phyloP scores from a whole-genome alignment of 2,888 invertebrate genomes.

The Drosophila ustulata region DNA sequence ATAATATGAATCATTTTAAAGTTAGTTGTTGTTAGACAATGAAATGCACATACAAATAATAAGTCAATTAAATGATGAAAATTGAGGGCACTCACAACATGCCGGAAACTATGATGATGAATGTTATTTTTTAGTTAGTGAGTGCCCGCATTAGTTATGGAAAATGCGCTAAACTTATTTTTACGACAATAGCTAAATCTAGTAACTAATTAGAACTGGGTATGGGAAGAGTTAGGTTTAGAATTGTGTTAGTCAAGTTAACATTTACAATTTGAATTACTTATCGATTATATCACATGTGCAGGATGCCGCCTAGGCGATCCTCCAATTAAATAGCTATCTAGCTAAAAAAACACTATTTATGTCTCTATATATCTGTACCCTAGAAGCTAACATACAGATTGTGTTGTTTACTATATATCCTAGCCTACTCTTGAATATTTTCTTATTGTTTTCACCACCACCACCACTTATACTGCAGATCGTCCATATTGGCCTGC shows the following conservation, averaged over 20 bases:
- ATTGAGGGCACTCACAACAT: constrained; percentile 47
- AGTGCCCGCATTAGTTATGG: constrained; percentile 11
- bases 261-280: constrained; percentile 73
- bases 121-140: background rate
- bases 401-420: constrained; percentile 18
- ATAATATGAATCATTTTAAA: constrained; percentile 45
- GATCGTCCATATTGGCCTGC: constrained; percentile 84
- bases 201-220: constrained; percentile 28
- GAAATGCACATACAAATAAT: constrained; percentile 50
- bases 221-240: background rate
- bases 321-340: constrained; percentile 35
- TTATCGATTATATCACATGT: constrained; percentile 73
- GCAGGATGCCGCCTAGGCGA: constrained; percentile 10
- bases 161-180: constrained; percentile 60
- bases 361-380: constrained; percentile 17
- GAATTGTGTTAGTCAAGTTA: constrained; percentile 38
- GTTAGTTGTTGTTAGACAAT: constrained; percentile 71
- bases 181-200: constrained; percentile 45
- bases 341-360: constrained; percentile 16
- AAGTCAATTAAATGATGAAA: constrained; percentile 35
- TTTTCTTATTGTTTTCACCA: constrained; percentile 75
- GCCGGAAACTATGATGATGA: constrained; percentile 44
- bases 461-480: constrained; percentile 84
- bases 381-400: constrained; percentile 21
- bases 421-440: constrained; percentile 51